Conservation (phyloP, 2,797 vertebrate genomes). For the Gobio occitaniae region DNA sequence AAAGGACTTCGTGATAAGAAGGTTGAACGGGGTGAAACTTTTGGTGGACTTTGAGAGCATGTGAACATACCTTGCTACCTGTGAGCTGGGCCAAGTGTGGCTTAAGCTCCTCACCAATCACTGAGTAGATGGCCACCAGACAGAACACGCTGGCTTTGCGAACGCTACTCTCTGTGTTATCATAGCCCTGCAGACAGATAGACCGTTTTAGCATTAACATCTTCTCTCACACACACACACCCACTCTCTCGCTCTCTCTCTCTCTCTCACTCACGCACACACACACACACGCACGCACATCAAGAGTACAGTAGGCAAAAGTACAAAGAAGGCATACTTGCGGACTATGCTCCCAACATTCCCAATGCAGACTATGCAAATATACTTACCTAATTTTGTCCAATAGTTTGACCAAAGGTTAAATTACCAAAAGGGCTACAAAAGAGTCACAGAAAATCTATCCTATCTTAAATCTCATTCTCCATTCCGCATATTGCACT, state of each 20-base stretch:
- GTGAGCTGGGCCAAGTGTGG: constrained; percentile 96
- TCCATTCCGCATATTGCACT: background rate
- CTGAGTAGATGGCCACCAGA: constrained; percentile 96
- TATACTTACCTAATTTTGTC: constrained; percentile 12
- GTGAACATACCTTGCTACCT: constrained; percentile 91
- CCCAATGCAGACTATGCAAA: constrained; percentile 59
- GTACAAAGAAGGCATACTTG: constrained; percentile 53
- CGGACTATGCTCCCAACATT: constrained; percentile 48
- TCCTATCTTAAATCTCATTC: too few species aligned
- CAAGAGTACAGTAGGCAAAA: background rate
- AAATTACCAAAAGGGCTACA: background rate
- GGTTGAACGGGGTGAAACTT: background rate
- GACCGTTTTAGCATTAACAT: background rate
- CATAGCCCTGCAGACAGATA: constrained; percentile 86
- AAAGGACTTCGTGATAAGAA: constrained; percentile 55
- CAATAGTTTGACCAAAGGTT: background rate
- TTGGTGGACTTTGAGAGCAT: constrained; percentile 55
- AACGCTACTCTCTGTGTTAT: constrained; percentile 98
- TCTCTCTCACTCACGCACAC: background rate
- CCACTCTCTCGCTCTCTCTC: too few species aligned
- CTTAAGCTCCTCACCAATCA: constrained; percentile 98
- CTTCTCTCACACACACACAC: background rate
- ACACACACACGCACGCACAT: background rate
- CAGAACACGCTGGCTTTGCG: constrained; percentile 99
- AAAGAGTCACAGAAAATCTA: background rate